Conservation (phyloP, 2,113 vertebrate species). For the Mohoua ochrocephala region DNA sequence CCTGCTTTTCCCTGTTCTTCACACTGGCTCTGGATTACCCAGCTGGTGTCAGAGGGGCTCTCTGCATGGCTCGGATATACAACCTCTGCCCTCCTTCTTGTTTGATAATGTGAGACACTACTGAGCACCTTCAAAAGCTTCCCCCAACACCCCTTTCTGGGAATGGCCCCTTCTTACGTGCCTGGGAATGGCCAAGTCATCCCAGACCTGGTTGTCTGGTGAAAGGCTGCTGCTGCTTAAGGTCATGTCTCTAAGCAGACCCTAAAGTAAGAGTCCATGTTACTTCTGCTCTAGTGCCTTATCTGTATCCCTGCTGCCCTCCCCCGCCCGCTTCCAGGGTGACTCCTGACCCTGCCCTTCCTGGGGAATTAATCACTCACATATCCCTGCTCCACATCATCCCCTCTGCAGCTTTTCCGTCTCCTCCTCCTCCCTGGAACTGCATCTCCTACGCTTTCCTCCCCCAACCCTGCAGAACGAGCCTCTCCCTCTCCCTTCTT, state of each 20-base stretch:
- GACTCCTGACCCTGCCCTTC: not conserved
- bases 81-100: rapidly evolving
- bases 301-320: not conserved
- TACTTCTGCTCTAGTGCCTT: not conserved
- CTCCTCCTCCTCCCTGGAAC: not conserved
- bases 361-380: not conserved
- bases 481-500: not conserved
- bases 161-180: not conserved
- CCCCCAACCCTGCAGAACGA: not conserved
- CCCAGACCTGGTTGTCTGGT: not conserved
- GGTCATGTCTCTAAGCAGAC: not conserved
- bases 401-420: not conserved
- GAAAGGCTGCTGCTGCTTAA: not conserved
- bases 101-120: not conserved
- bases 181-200: not conserved
- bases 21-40: not conserved
- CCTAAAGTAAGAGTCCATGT: not conserved
- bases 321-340: not conserved
- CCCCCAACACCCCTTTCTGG: not conserved
- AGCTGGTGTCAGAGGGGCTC: not conserved
- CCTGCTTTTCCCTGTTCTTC: not conserved
- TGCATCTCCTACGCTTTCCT: not conserved
- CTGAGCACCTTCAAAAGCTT: not conserved
- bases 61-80: not conserved
- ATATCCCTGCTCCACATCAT: not conserved